Conservation (phyloP, 1,140 invertebrate genomes). For the Patella vulgata region DNA sequence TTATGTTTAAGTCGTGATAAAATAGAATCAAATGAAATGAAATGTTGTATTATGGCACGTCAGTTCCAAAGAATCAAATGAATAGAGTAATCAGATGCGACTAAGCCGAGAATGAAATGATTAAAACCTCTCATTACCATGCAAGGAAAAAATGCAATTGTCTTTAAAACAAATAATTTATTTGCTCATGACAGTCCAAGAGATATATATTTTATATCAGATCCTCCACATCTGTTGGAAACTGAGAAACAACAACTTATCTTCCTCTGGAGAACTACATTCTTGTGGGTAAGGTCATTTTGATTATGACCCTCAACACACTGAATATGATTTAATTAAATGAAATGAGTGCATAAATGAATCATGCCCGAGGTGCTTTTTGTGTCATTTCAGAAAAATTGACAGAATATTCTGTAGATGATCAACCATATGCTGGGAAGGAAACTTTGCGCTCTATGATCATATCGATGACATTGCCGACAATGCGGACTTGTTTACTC, state of each 20-base stretch:
- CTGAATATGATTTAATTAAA: too few relatives aligned
- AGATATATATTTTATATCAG: conserved; percentile 12
- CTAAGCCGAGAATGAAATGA: too few relatives aligned
- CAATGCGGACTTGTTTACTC: background rate
- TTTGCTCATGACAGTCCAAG: background rate
- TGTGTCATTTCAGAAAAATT: background rate
- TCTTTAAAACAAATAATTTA: conserved; percentile 6
- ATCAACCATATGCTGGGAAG: background rate
- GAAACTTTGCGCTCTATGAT: background rate
- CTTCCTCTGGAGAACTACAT: background rate
- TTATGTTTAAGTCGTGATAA: too few relatives aligned
- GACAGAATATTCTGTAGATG: conserved; percentile 1
- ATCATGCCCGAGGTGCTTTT: too few relatives aligned
- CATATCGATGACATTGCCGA: background rate
- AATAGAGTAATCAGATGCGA: too few relatives aligned
- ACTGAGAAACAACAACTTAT: conserved; percentile 8
- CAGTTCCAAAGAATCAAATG: too few relatives aligned
- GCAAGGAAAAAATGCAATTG: background rate
- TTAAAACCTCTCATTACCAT: background rate
- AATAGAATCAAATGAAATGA: too few relatives aligned
- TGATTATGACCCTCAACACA: too few relatives aligned
- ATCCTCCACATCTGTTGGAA: conserved; percentile 10
- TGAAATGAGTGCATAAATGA: too few relatives aligned
- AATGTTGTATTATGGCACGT: too few relatives aligned
- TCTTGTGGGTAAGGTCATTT: too few relatives aligned